Evolutionary conservation across 2,888 invertebrate species (phyloP), one percentile per base, ranked within the genome.

Genomic region (Stenodera caucasica): DNA sequence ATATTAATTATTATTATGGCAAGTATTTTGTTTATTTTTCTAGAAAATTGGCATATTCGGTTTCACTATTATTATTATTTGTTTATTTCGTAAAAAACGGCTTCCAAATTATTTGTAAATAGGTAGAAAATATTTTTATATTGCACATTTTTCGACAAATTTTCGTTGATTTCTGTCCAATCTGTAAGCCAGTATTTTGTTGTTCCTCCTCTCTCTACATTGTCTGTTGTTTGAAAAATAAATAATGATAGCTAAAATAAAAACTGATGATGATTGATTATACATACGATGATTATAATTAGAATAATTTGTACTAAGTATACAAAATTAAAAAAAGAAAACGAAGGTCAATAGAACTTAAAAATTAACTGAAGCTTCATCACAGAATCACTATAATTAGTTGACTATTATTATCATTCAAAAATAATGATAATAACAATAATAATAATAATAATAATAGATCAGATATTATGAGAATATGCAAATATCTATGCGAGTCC

Each of bases 351-450:
- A 32, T 64, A 67, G 61, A 67, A 63, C 60, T 60, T 67, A 65
- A 67, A 67, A 63, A 65, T 63, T 67, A 69, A 69, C 66, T 64
- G 23, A 69, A 64, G 63, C 58, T 63, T 69, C 72, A 74, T 74
- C 74, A 74, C 74, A 74, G 74, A 72, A 71, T 72, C 70, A 71
- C 73, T 72, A 74, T 73, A 72, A 68, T 72, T 72, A 71, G 66
- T 67, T 69, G 64, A 57, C n/a, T 63, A 64, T 52, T 58, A 58
- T 58, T 33, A 53, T 53, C 18, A 26, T 40, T 40, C 21, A 37
- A 37, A 37, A 6, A 37, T 14, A n/a, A n/a, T n/a, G n/a, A n/a
- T n/a, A n/a, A 26, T 26, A 26, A 26, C 7, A 26, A 26, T 40
- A 9, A 9, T 40, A 40, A 18, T 45, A 12, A 23, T 23, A 45